These are phyloP conservation scores for Caenorhabditis remanei DNA, from an alignment of 1,140 invertebrate genomes.

Conservation along the genomic window DNA sequence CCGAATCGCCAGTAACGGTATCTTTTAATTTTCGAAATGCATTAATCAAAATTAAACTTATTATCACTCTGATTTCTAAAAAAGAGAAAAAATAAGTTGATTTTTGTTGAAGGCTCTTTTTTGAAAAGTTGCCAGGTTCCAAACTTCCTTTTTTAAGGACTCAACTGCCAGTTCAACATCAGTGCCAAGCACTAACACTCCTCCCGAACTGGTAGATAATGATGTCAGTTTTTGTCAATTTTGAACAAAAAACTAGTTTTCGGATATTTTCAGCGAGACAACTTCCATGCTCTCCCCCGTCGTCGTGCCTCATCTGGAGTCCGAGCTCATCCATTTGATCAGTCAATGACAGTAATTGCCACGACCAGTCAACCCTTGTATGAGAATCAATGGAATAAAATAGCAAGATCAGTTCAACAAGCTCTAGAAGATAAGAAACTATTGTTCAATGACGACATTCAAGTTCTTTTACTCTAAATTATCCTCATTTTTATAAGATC, in stretches of 20 bases:
- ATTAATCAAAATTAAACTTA: too few species aligned
- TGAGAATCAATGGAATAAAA: conserved; percentile 23
- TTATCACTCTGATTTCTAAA: too few species aligned
- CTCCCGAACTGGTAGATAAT: too few species aligned
- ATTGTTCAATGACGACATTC: conserved; percentile 32
- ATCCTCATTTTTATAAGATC: not conserved
- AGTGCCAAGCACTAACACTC: too few species aligned
- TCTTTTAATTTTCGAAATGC: too few species aligned
- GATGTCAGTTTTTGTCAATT: too few species aligned
- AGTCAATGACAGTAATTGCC: conserved; percentile 42
- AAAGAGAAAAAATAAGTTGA: too few species aligned
- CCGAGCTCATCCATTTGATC: not conserved
- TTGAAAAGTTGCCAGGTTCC: too few species aligned
- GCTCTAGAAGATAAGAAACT: conserved; percentile 26
- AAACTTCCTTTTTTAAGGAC: too few species aligned
- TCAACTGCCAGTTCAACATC: too few species aligned
- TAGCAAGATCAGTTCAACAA: not conserved
- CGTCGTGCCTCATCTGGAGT: not conserved
- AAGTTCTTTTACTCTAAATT: not conserved
- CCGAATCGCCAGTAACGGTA: too few species aligned
- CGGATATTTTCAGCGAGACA: not conserved
- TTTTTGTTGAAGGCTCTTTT: too few species aligned
- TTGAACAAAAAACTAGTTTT: not conserved
- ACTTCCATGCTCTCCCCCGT: not conserved
- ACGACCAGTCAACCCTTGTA: not conserved